A percentile compares a stretch with the other conserved stretches of the same genome.
Evolutionary conservation across 1,140 invertebrate species (phyloP).

Genomic region (Harpegnathos saltator): DNA sequence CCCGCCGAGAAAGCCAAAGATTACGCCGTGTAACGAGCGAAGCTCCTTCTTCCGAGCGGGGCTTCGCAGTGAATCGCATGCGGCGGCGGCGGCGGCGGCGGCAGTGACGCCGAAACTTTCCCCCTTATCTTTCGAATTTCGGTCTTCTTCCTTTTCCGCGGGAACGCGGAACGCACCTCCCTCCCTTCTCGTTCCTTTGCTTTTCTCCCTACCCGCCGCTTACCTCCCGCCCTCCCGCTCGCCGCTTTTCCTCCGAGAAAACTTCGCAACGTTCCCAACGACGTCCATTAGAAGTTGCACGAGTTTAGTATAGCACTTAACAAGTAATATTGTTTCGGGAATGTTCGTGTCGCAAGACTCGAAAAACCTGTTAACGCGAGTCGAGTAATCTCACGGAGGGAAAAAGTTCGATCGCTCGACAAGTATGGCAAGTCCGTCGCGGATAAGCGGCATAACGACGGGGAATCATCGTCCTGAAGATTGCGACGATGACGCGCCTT

Average conservation of each 20-base stretch:
- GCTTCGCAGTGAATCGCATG: constrained; percentile 62
- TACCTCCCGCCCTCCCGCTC: not conserved
- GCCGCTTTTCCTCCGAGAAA: constrained; percentile 49
- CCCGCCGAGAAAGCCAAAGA: constrained; percentile 47
- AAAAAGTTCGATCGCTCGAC: constrained; percentile 55
- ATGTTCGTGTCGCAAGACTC: constrained; percentile 62
- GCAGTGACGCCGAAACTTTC: constrained; percentile 62
- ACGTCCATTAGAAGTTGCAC: constrained; percentile 72
- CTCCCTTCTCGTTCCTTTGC: no score
- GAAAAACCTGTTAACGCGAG: constrained; percentile 67
- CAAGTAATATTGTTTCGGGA: constrained; percentile 71
- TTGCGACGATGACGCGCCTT: no score
- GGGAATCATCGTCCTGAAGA: constrained; percentile 18
- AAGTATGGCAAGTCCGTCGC: constrained; percentile 37
- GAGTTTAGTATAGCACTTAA: constrained; percentile 71
- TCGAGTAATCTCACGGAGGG: constrained; percentile 54
- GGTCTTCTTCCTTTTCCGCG: constrained; percentile 46
- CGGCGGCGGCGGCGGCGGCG: constrained; percentile 24
- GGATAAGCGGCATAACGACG: constrained; percentile 34
- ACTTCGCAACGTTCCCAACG: constrained; percentile 67
- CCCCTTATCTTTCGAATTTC: constrained; percentile 48
- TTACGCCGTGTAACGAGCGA: constrained; percentile 58
- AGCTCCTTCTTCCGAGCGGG: constrained; percentile 39
- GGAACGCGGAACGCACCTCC: constrained; percentile 23
- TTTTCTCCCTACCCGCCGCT: not conserved